Base-by-base conservation (phyloP, 2,888 invertebrate genomes). In the Rotaria sp. region DNA sequence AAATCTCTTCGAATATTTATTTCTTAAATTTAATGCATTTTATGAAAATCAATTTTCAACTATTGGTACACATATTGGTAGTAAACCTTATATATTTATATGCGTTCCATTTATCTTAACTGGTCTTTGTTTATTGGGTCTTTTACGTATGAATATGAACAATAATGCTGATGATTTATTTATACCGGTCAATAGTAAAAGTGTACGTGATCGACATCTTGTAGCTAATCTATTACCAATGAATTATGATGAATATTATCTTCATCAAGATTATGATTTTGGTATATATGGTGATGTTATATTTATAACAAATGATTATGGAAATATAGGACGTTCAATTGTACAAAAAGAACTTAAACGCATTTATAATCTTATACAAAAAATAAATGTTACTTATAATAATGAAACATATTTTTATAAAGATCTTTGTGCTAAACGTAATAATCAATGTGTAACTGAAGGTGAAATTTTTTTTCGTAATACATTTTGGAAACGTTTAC, bases 341-440 rank as follows among this genome's bases (percentile, higher is more conserved):
- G 35, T 74, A 26, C 35, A 48, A 13, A 57, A 75, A 30, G 38
- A 86, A 57, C 35, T 86, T 21, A 24, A 35, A 52, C 55, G 57
- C 38, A 85, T 86, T 21, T 67, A 86, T 59, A 85, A 50, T 45
- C 18, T 38, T 41, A 48, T 85, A 48, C 35, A 85, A 21, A n/a
- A 85, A 30, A 38, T 45, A 1, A 85, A 48, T 45, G 41, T 67
- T 21, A 45, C 52, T 8, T 57, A 85, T 35, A 30, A 74, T 86
- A n/a, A 87, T 80, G 80, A 87, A 38, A 84, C 80, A 24, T 87
- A 88, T 57, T 59, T 30, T 48, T 88, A 87, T 75, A 41, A 55
- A 11, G 87, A 88, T 85, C 84, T 89, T 18, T 89, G 89, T 87
- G 89, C 89, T 7, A 87, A 75, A 55, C 85, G 88, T 10, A 57